These are phyloP conservation scores for Phoebastria nigripes DNA, from an alignment of 2,797 vertebrate genomes.

Conservation along the genomic window DNA sequence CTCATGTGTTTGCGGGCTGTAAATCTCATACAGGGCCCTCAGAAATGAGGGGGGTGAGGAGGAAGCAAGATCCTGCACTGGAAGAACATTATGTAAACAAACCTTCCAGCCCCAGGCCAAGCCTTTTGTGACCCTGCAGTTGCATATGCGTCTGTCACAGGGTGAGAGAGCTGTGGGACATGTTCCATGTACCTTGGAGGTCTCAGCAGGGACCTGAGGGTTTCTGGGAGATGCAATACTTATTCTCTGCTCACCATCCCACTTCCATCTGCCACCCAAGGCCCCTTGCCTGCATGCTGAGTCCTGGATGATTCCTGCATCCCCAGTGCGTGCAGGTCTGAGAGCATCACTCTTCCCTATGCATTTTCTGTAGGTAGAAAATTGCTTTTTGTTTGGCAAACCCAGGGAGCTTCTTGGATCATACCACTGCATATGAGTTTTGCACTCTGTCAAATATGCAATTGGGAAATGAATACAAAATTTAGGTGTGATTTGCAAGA, in stretches of 20 bases:
- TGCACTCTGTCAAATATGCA: neutral
- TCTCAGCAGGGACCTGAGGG: neutral
- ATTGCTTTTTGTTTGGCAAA: neutral
- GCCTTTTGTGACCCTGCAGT: neutral
- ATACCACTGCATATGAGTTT: neutral
- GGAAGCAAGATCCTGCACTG: neutral
- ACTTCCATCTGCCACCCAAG: neutral
- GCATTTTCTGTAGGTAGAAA: neutral
- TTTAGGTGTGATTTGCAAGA: neutral
- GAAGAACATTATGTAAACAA: neutral
- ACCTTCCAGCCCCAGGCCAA: neutral
- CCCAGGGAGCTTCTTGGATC: neutral
- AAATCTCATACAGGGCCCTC: neutral
- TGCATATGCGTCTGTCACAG: neutral
- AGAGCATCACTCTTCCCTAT: neutral
- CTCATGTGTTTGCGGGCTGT: too few relatives aligned
- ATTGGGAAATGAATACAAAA: neutral
- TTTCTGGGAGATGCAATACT: neutral
- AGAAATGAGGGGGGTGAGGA: neutral
- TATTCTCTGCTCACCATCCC: neutral
- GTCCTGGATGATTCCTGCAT: neutral
- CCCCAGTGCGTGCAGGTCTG: neutral
- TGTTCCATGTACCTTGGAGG: accelerated
- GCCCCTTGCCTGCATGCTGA: neutral
- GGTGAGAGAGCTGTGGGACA: neutral